These are phyloP conservation scores for Brachylomia viminalis DNA, from an alignment of 2,888 invertebrate genomes.

Conservation along the genomic window DNA sequence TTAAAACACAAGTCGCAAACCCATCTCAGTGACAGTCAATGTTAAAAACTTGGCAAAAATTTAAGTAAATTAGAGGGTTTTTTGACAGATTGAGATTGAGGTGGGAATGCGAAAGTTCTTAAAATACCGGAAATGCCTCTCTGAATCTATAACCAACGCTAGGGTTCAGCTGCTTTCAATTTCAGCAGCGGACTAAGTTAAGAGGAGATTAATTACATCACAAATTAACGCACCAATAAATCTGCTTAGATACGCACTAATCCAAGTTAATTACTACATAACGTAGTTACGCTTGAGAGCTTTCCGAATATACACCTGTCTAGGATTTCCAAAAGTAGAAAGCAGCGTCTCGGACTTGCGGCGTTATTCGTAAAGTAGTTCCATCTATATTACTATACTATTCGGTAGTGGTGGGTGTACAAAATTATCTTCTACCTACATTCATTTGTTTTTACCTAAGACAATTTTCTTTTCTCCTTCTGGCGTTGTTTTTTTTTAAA, in stretches of 20 bases:
- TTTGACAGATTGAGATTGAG: background rate
- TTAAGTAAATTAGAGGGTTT: background rate
- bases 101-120: too few species aligned
- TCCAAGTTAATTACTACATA: constrained; percentile 34
- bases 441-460: constrained; percentile 1
- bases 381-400: too few species aligned
- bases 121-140: background rate
- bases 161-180: background rate
- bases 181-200: constrained; percentile 6
- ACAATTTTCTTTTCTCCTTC: too few species aligned
- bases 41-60: background rate
- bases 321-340: background rate
- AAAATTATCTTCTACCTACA: background rate
- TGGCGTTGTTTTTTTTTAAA: too few species aligned
- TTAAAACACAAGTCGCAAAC: background rate
- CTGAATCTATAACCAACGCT: background rate
- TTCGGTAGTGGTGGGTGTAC: background rate
- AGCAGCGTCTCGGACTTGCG: background rate
- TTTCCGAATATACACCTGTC: constrained; percentile 20
- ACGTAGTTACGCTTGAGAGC: constrained; percentile 23
- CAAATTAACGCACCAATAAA: constrained; percentile 43
- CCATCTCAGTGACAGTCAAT: background rate
- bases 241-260: constrained; percentile 38
- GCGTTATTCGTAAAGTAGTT: constrained; percentile 1
- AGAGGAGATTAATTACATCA: constrained; percentile 29